Conservation (phyloP, 2,113 vertebrate genomes). For the Crotalus helleri region DNA sequence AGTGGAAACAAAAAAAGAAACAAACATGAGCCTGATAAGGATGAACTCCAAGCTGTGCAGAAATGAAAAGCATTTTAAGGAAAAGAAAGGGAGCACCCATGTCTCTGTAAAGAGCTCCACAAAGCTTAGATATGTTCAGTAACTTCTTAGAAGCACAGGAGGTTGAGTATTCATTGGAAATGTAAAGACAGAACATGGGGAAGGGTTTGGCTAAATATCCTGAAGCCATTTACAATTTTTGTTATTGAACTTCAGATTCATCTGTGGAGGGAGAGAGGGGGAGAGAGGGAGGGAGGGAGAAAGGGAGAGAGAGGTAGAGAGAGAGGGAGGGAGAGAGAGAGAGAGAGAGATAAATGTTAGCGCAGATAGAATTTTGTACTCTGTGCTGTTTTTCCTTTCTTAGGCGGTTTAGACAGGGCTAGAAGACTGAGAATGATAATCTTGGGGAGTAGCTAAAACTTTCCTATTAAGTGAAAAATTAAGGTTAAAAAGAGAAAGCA, state of each 20-base stretch:
- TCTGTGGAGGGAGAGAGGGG: too few species aligned
- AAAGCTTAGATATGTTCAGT: background rate
- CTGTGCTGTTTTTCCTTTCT: background rate
- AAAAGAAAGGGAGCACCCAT: background rate
- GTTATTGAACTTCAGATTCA: background rate
- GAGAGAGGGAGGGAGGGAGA: background rate
- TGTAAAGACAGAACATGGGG: background rate
- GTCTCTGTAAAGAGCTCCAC: background rate
- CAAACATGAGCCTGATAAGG: too few species aligned
- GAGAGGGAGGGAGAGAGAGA: background rate
- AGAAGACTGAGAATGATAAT: background rate
- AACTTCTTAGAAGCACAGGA: too few species aligned
- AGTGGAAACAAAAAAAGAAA: background rate
- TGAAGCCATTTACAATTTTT: background rate
- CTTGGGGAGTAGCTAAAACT: background rate
- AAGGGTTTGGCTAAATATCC: background rate
- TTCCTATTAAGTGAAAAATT: background rate
- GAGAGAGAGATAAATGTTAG: background rate
- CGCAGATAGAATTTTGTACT: background rate
- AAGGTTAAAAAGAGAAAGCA: background rate
- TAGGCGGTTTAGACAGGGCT: background rate
- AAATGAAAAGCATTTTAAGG: background rate
- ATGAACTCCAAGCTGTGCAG: background rate
- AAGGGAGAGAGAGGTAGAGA: background rate
- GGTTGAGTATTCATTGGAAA: background rate